Conservation (phyloP, 2,797 vertebrate species). For the Anomalospiza imberbis region DNA sequence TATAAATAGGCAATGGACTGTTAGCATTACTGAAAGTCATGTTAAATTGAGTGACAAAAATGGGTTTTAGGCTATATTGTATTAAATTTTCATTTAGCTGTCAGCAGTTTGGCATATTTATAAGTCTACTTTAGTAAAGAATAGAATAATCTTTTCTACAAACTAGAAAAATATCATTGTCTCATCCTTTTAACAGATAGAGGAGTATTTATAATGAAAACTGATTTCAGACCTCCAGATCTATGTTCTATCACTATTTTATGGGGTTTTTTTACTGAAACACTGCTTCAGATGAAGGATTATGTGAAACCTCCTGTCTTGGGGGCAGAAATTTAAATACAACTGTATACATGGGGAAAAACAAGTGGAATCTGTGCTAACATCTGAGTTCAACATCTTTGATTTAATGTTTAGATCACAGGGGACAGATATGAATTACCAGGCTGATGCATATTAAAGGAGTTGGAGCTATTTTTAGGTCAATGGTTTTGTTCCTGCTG, state of each 20-base stretch:
- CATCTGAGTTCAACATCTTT: slow-evolving; percentile 34
- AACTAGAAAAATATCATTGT: slow-evolving; percentile 5
- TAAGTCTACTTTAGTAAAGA: slow-evolving; percentile 25
- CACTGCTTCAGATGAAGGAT: not conserved
- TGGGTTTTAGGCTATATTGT: not conserved
- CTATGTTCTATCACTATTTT: not conserved
- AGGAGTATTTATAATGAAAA: slow-evolving; percentile 19
- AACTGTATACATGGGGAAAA: not conserved
- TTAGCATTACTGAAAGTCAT: not conserved
- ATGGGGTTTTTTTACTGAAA: not conserved
- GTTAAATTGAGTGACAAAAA: slow-evolving; percentile 41
- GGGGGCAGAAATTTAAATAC: not conserved
- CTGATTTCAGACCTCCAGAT: not conserved
- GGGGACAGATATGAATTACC: slow-evolving; percentile 49
- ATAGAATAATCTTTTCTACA: slow-evolving; percentile 6
- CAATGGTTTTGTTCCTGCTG: slow-evolving; percentile 41
- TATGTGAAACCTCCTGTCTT: not conserved
- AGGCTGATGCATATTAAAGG: slow-evolving; percentile 49
- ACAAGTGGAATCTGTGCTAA: not conserved
- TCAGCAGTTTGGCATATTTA: slow-evolving; percentile 36
- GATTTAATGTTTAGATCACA: slow-evolving; percentile 43
- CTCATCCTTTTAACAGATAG: not conserved
- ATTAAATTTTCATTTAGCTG: slow-evolving; percentile 44
- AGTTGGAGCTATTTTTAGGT: slow-evolving; percentile 57
- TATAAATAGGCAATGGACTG: slow-evolving; percentile 34